These are phyloP conservation scores for Epizoanthus scotinus DNA, from an alignment of 92 coral and sea anemone genomes.

Conservation along the genomic window DNA sequence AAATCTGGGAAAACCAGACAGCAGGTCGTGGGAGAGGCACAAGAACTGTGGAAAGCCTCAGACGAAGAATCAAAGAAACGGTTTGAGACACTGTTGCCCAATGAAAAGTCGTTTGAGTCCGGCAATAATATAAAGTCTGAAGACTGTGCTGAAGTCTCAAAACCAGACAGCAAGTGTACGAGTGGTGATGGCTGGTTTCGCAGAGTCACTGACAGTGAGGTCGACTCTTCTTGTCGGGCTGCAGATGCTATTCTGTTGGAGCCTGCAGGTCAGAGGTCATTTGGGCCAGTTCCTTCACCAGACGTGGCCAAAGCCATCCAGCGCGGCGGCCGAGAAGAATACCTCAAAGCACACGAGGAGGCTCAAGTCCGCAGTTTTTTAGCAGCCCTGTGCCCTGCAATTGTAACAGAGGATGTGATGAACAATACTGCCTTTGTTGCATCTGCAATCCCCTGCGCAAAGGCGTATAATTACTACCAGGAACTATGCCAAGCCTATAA, in stretches of 20 bases:
- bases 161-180: background rate
- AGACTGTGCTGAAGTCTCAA: conserved; percentile 19
- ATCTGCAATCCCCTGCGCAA: conserved; percentile 31
- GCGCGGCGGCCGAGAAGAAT: conserved; percentile 24
- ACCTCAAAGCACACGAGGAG: conserved; percentile 24
- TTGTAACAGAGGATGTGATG: conserved; percentile 29
- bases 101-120: conserved; percentile 22
- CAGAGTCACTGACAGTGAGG: conserved; percentile 9
- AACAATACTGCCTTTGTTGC: conserved; percentile 36
- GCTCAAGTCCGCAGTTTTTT: conserved; percentile 17
- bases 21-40: conserved; percentile 16
- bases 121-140: too few species aligned
- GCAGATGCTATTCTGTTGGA: conserved; percentile 33
- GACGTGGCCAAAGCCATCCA: conserved; percentile 29
- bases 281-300: conserved; percentile 21
- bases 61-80: conserved; percentile 15
- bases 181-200: conserved; percentile 28
- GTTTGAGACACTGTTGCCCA: conserved; percentile 31
- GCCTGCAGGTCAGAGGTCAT: conserved; percentile 29
- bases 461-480: conserved; percentile 16
- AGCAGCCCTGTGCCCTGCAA: conserved; percentile 23
- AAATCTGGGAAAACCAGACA: conserved; percentile 25
- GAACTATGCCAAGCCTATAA: background rate
- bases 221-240: conserved; percentile 8
- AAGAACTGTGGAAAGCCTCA: conserved; percentile 21